These are phyloP conservation scores for Delia radicum DNA, from an alignment of 1,140 invertebrate species.

Conservation along the genomic window DNA sequence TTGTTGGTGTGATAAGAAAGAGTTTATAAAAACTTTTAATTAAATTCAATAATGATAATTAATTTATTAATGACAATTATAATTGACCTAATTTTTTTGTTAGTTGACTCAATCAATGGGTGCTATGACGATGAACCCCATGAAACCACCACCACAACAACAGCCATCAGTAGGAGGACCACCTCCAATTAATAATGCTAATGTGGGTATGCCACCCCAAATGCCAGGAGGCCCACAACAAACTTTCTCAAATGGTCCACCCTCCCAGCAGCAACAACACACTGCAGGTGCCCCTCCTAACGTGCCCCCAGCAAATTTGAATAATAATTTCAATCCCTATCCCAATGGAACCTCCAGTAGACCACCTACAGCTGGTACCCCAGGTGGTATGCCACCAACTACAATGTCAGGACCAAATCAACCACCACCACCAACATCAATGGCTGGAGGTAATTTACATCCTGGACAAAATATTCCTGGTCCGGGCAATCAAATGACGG, in stretches of 20 bases:
- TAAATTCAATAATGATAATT: no score
- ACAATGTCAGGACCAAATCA: background rate
- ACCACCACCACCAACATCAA: background rate
- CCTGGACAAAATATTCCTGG: conserved; percentile 41
- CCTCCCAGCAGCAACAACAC: background rate
- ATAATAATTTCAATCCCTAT: conserved; percentile 19
- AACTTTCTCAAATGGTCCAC: conserved; percentile 29
- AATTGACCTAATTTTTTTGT: background rate
- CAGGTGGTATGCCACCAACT: background rate
- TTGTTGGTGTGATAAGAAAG: background rate
- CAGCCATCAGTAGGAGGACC: conserved; percentile 10
- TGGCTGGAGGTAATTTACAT: conserved; percentile 17
- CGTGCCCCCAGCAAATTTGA: background rate
- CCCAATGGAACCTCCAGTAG: background rate
- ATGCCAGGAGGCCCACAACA: conserved; percentile 21
- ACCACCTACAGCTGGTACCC: conserved; percentile 12
- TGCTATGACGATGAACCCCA: conserved; percentile 42
- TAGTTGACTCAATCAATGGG: conserved; percentile 51
- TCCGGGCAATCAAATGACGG: conserved; percentile 46
- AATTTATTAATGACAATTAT: background rate
- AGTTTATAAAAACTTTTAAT: background rate
- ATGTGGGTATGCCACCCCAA: background rate
- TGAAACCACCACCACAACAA: conserved; percentile 37
- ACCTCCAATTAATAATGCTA: conserved; percentile 21
- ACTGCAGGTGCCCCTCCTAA: background rate